Percentiles rank a stretch among this genome's conserved stretches.
Evolutionary conservation across 2,797 vertebrate species (phyloP).

Genomic region (Natrix natrix): DNA sequence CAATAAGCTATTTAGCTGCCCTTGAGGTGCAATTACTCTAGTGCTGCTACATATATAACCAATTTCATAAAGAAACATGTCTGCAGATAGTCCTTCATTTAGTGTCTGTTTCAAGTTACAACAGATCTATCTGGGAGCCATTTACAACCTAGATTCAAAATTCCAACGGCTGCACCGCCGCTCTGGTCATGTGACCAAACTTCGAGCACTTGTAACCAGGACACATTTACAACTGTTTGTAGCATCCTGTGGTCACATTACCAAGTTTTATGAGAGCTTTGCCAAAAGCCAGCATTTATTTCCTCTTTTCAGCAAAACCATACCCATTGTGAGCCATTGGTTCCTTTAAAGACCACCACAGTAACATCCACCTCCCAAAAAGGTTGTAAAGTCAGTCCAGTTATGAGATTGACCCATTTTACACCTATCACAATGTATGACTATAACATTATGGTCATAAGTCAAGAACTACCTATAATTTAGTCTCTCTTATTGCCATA

Average conservation of each 20-base stretch:
- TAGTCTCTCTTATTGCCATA: conserved; percentile 14
- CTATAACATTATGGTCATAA: background rate
- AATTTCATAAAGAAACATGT: conserved; percentile 56
- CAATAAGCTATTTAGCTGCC: background rate
- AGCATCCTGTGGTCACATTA: too few relatives aligned
- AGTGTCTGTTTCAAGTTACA: too few relatives aligned
- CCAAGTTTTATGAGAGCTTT: too few relatives aligned
- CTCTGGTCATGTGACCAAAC: too few relatives aligned
- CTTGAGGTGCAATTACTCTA: background rate
- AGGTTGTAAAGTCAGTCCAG: background rate
- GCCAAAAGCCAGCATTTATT: background rate
- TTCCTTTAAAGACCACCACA: background rate
- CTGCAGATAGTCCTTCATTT: too few relatives aligned
- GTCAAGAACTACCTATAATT: background rate
- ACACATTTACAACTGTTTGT: too few relatives aligned
- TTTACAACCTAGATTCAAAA: too few relatives aligned
- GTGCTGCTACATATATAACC: conserved; percentile 63
- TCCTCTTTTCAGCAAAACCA: background rate
- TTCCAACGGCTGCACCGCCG: too few relatives aligned
- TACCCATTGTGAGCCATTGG: background rate
- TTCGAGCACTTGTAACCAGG: too few relatives aligned
- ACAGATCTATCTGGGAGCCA: too few relatives aligned
- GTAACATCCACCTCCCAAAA: background rate
- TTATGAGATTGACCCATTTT: too few relatives aligned
- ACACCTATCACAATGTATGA: too few relatives aligned